Conservation (phyloP, 2,888 invertebrate species). For the Zele albiditarsus region DNA sequence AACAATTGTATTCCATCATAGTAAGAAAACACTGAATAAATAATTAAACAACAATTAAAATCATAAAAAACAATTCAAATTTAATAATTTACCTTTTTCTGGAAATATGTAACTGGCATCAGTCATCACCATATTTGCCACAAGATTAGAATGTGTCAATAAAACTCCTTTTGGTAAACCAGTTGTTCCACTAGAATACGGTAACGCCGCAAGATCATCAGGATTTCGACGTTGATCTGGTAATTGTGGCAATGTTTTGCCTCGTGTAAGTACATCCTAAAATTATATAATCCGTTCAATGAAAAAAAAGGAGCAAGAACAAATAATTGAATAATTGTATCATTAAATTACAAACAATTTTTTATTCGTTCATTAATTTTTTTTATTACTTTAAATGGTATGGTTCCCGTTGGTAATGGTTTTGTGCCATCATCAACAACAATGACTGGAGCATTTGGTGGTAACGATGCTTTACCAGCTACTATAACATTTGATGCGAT, state of each 20-base stretch:
- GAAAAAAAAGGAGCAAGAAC: slow-evolving; percentile 18
- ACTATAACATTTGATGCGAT: slow-evolving; percentile 74
- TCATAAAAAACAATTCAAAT: neutral
- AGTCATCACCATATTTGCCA: slow-evolving; percentile 73
- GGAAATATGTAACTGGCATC: slow-evolving; percentile 24
- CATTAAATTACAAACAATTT: neutral
- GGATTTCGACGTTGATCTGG: slow-evolving; percentile 44
- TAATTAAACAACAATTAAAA: neutral
- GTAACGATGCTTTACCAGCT: slow-evolving; percentile 57
- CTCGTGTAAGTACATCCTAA: slow-evolving; percentile 65
- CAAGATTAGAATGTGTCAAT: slow-evolving; percentile 74
- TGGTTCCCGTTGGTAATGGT: slow-evolving; percentile 75
- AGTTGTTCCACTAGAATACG: slow-evolving; percentile 79
- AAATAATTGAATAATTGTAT: slow-evolving; percentile 8
- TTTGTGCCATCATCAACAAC: slow-evolving; percentile 66
- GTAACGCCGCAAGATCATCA: slow-evolving; percentile 72
- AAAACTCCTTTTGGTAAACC: slow-evolving; percentile 77
- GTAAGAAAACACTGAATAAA: neutral
- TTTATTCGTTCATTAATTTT: slow-evolving; percentile 2
- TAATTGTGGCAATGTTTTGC: slow-evolving; percentile 59
- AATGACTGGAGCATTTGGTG: slow-evolving; percentile 56
- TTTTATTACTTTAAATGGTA: slow-evolving; percentile 75
- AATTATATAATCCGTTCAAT: neutral
- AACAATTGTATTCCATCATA: neutral
- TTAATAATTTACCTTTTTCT: neutral